These are phyloP conservation scores for Mesoclemmys tuberculata DNA, from an alignment of 2,113 vertebrate species.

Conservation along the genomic window DNA sequence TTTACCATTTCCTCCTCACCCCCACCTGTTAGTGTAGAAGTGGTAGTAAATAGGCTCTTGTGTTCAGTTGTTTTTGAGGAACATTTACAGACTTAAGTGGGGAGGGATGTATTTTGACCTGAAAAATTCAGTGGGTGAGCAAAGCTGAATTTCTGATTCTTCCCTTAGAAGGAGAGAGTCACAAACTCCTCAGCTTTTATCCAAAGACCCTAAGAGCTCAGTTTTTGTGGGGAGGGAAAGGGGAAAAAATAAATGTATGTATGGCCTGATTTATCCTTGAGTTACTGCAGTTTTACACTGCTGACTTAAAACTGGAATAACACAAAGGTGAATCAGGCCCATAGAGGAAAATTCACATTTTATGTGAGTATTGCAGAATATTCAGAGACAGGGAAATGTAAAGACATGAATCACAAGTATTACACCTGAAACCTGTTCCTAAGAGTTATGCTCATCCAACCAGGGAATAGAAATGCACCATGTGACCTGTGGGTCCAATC, in stretches of 20 bases:
- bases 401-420: background rate
- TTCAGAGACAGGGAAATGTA: background rate
- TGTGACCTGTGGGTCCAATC: background rate
- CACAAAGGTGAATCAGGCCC: background rate
- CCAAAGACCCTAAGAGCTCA: background rate
- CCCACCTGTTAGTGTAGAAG: background rate
- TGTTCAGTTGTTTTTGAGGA: background rate
- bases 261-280: background rate
- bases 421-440: background rate
- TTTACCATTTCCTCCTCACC: background rate
- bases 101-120: background rate
- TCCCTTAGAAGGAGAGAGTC: background rate
- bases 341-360: background rate
- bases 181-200: background rate
- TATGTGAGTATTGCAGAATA: background rate
- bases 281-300: too few species aligned
- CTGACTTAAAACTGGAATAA: background rate
- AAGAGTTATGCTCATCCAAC: background rate
- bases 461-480: background rate
- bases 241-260: too few species aligned
- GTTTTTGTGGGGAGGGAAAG: background rate
- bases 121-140: background rate
- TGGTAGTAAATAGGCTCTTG: background rate
- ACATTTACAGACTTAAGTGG: background rate
- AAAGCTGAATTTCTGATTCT: background rate